Percentiles rank a stretch among this genome's conserved stretches.
phyloP scores from a whole-genome alignment of 2,888 invertebrate species.

The Leptarthrus brevirostris region DNA sequence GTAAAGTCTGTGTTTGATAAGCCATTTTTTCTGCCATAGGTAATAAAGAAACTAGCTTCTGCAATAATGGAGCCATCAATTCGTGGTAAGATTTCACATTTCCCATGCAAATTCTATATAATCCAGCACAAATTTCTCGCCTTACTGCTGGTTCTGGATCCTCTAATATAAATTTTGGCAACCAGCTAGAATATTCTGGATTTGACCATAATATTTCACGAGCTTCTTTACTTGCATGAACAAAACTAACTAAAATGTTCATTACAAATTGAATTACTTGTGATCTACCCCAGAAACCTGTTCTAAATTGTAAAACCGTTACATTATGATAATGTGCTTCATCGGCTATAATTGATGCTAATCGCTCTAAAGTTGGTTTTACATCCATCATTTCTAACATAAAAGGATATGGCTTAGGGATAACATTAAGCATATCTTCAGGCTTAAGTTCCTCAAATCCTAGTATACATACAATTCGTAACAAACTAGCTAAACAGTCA shows the following conservation, averaged over 20 bases:
- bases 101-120: conserved; percentile 89
- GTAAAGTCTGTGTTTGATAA: conserved; percentile 66
- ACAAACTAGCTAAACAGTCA: conserved; percentile 88
- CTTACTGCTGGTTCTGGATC: conserved; percentile 93
- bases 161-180: conserved; percentile 86
- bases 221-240: conserved; percentile 86
- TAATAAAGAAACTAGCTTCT: conserved; percentile 83
- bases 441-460: conserved; percentile 74
- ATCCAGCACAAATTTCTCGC: conserved; percentile 90
- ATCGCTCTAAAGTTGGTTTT: conserved; percentile 82
- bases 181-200: conserved; percentile 80
- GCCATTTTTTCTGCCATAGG: conserved; percentile 89
- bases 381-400: conserved; percentile 87
- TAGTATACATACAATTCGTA: conserved; percentile 87
- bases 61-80: conserved; percentile 81
- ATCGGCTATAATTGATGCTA: conserved; percentile 89
- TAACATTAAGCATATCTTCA: conserved; percentile 71
- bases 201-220: conserved; percentile 81
- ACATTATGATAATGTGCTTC: conserved; percentile 73
- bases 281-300: conserved; percentile 92
- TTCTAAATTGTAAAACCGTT: conserved; percentile 82
- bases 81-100: conserved; percentile 70
- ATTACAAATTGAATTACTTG: conserved; percentile 94
- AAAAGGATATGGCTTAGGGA: conserved; percentile 71
- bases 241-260: conserved; percentile 92